Percentiles rank a stretch among this genome's conserved stretches.
These are phyloP conservation scores for Bursaphelenchus mucronatus DNA, from an alignment of 1,140 invertebrate species.

Conservation along the genomic window DNA sequence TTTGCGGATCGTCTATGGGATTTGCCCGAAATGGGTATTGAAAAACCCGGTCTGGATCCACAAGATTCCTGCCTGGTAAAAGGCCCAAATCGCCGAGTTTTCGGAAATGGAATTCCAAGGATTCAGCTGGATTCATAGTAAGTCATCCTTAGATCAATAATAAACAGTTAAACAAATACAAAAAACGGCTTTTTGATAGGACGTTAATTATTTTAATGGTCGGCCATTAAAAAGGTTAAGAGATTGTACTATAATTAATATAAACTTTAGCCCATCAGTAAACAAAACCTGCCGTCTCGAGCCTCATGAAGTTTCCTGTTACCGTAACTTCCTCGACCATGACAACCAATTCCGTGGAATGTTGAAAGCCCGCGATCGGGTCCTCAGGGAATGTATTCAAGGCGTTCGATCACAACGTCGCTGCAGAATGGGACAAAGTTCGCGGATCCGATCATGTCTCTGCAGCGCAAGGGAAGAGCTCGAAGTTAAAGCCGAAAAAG, in stretches of 20 bases:
- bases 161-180: no score
- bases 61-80: constrained; percentile 37
- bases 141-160: no score
- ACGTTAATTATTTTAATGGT: no score
- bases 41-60: constrained; percentile 32
- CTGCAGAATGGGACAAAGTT: constrained; percentile 15
- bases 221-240: no score
- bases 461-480: constrained; percentile 47
- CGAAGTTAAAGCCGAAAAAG: constrained; percentile 39
- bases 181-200: no score
- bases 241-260: not conserved
- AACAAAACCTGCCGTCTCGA: constrained; percentile 37
- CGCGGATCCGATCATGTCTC: constrained; percentile 36
- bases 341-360: constrained; percentile 40
- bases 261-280: constrained; percentile 39
- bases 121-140: no score
- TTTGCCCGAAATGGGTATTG: constrained; percentile 23
- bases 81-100: no score
- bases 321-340: constrained; percentile 33
- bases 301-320: constrained; percentile 37
- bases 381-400: constrained; percentile 38
- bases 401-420: constrained; percentile 22
- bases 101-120: no score
- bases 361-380: constrained; percentile 32
- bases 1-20: constrained; percentile 46